Percentiles rank a stretch among this genome's conserved stretches.
Evolutionary conservation across 2,113 vertebrate genomes (phyloP).

Genomic region (Pontoporia blainvillei): DNA sequence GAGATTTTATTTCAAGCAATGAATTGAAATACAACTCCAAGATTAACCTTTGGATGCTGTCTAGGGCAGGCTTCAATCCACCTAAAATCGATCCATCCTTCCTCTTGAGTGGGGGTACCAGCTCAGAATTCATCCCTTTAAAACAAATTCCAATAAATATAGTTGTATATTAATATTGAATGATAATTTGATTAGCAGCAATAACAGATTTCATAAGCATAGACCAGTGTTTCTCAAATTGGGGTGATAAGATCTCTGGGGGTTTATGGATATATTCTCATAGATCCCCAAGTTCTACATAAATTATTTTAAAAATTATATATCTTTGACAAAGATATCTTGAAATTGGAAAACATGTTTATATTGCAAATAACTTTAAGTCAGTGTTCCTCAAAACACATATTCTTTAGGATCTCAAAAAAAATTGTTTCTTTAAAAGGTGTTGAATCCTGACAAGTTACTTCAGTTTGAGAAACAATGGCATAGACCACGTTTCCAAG

Average conservation of each 20-base stretch:
- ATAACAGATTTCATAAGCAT: not conserved
- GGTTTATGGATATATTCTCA: constrained; percentile 35
- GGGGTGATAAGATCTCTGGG: constrained; percentile 34
- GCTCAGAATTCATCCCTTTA: constrained; percentile 53
- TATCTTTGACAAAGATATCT: not conserved
- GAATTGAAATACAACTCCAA: not conserved
- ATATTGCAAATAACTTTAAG: constrained; percentile 25
- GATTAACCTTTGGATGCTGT: constrained; percentile 45
- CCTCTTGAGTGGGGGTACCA: not conserved
- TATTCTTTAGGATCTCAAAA: constrained; percentile 8
- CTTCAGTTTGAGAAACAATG: constrained; percentile 16
- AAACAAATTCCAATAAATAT: constrained; percentile 52
- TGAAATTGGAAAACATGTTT: constrained; percentile 26
- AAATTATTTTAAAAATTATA: not conserved
- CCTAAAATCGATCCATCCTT: constrained; percentile 22
- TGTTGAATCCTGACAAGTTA: not conserved
- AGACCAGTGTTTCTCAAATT: constrained; percentile 50
- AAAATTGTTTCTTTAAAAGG: constrained; percentile 12
- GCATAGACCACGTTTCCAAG: not conserved
- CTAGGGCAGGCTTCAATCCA: not conserved
- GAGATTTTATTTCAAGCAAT: constrained; percentile 15
- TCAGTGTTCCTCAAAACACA: constrained; percentile 37
- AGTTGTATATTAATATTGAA: not conserved
- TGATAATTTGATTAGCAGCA: constrained; percentile 5
- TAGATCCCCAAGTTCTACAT: not conserved